Conservation (phyloP, 23 tunicate genomes). For the Halocynthia aurantium region DNA sequence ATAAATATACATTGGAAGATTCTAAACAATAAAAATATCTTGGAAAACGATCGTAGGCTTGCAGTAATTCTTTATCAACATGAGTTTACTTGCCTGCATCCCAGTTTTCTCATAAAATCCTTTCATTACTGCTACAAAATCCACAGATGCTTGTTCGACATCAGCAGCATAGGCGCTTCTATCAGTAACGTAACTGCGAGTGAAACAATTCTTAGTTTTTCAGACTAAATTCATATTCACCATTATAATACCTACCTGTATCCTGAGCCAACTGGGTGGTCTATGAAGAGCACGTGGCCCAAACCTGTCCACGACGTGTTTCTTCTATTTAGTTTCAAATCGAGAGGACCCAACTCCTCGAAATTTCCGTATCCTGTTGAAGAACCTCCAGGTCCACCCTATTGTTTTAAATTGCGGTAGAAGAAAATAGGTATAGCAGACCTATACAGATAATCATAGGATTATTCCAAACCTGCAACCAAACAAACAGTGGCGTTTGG, state of each 20-base stretch:
- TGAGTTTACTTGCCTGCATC: conserved; percentile 18
- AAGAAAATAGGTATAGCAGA: too few relatives aligned
- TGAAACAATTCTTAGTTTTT: neutral
- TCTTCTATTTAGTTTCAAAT: conserved; percentile 53
- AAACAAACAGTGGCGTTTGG: conserved; percentile 4
- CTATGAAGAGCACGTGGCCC: conserved; percentile 72
- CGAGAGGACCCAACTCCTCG: conserved; percentile 93
- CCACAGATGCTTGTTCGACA: conserved; percentile 55
- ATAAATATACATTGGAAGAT: conserved; percentile 73
- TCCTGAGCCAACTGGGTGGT: conserved; percentile 86
- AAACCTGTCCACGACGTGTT: conserved; percentile 86
- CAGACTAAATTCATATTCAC: neutral
- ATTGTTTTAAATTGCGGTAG: neutral
- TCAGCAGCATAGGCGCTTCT: conserved; percentile 61
- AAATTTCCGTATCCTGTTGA: conserved; percentile 89
- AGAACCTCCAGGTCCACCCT: conserved; percentile 97
- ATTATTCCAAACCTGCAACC: conserved; percentile 19
- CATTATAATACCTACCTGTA: conserved; percentile 38
- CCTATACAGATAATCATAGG: neutral
- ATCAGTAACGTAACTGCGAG: conserved; percentile 59
- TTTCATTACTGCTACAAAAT: conserved; percentile 61
- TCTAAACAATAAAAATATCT: conserved; percentile 23
- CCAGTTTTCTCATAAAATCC: conserved; percentile 81
- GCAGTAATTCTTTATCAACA: neutral
- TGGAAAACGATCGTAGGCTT: neutral